Percentiles rank a stretch among this genome's conserved stretches.
These are phyloP conservation scores for Perccottus glenii DNA, from an alignment of 2,113 vertebrate species.

Conservation along the genomic window DNA sequence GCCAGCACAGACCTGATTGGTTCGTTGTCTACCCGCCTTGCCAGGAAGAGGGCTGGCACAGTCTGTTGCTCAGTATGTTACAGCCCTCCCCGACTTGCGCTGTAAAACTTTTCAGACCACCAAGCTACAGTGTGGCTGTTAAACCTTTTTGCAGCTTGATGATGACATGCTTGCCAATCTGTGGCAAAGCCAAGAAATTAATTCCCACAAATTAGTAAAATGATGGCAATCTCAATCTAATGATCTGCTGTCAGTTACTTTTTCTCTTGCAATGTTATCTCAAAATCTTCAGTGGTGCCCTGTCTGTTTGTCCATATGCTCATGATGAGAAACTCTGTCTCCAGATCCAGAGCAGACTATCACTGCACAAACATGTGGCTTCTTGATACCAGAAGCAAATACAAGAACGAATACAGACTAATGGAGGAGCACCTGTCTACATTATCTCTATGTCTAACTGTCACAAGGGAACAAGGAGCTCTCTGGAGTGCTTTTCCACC, in stretches of 20 bases:
- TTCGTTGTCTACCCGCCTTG: constrained; percentile 64
- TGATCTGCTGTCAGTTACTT: constrained; percentile 58
- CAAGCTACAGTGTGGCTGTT: constrained; percentile 39
- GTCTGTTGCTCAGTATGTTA: constrained; percentile 45
- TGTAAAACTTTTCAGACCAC: constrained; percentile 65
- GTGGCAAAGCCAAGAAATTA: constrained; percentile 61
- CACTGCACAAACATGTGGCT: not conserved
- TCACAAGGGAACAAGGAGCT: constrained; percentile 30
- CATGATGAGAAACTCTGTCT: constrained; percentile 27
- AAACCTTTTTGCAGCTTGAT: constrained; percentile 56
- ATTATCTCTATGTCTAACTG: constrained; percentile 26
- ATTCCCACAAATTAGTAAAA: constrained; percentile 81
- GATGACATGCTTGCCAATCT: constrained; percentile 63
- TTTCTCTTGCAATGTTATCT: constrained; percentile 22
- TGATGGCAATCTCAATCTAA: constrained; percentile 70
- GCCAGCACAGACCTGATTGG: constrained; percentile 72
- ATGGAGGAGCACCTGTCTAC: constrained; percentile 24
- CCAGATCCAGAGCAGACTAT: not conserved
- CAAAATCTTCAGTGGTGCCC: constrained; percentile 7
- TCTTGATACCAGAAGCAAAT: constrained; percentile 19
- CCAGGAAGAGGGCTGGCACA: constrained; percentile 70
- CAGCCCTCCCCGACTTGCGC: constrained; percentile 46
- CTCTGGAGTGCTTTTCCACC: constrained; percentile 30
- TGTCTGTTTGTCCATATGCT: constrained; percentile 14
- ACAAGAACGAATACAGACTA: constrained; percentile 5